These are phyloP conservation scores for Drosophila pseudotakahashii DNA, from an alignment of 2,888 invertebrate genomes.

Conservation along the genomic window DNA sequence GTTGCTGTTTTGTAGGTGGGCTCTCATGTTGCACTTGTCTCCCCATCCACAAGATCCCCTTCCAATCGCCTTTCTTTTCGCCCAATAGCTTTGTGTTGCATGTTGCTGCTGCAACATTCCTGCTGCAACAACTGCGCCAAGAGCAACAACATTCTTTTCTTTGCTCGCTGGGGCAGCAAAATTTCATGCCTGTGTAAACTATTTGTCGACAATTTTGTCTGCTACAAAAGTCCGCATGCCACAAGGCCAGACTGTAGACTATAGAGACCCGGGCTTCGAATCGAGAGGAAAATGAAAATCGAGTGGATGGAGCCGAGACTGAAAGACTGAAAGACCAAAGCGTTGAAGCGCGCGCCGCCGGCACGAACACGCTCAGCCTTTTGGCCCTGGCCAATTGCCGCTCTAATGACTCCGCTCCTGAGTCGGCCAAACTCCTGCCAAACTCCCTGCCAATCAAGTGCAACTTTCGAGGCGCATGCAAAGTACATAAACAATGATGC, in stretches of 20 bases:
- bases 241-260: constrained; percentile 39
- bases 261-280: constrained; percentile 3
- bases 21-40: constrained; percentile 33
- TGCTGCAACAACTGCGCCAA: constrained; percentile 35
- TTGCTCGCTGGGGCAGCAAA: constrained; percentile 63
- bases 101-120: constrained; percentile 70
- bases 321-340: constrained; percentile 39
- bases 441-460: constrained; percentile 45
- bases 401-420: constrained; percentile 68
- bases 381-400: constrained; percentile 51
- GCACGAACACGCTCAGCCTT: constrained; percentile 54
- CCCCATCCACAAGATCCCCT: constrained; percentile 11
- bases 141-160: constrained; percentile 67
- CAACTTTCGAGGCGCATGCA: constrained; percentile 47
- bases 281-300: constrained; percentile 25
- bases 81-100: constrained; percentile 52
- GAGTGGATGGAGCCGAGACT: background rate
- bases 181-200: constrained; percentile 83
- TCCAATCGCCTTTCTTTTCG: constrained; percentile 36
- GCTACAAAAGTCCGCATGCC: constrained; percentile 77
- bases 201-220: constrained; percentile 84
- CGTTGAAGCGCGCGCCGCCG: constrained; percentile 64
- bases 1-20: background rate
- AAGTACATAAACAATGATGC: constrained; percentile 76
- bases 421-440: constrained; percentile 10